Conservation (phyloP, 2,797 vertebrate genomes). For the Falco berigora region DNA sequence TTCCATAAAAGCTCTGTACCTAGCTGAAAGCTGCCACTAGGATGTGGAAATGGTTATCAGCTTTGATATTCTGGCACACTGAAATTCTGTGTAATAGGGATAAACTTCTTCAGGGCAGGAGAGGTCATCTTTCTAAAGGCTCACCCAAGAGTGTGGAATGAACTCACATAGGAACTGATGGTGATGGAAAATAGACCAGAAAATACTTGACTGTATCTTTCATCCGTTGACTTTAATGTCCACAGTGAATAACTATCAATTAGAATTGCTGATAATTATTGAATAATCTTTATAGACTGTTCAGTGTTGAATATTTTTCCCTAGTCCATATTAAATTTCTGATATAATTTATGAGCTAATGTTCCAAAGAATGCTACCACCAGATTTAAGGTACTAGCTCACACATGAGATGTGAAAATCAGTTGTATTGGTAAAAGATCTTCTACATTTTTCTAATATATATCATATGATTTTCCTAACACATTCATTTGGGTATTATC, state of each 20-base stretch:
- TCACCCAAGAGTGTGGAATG: not conserved
- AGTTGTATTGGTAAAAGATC: not conserved
- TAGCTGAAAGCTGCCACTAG: not conserved
- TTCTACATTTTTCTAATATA: not conserved
- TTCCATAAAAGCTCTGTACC: not conserved
- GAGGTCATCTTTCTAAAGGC: not conserved
- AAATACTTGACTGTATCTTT: not conserved
- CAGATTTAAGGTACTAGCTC: not conserved
- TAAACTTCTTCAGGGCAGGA: not conserved
- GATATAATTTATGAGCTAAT: not conserved
- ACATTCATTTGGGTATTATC: not conserved
- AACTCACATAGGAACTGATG: not conserved
- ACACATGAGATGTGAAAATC: not conserved
- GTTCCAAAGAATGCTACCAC: not conserved
- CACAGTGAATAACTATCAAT: not conserved
- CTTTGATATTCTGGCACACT: not conserved
- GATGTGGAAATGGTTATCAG: not conserved
- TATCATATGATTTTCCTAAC: not conserved
- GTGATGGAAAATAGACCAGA: not conserved
- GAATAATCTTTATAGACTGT: not conserved
- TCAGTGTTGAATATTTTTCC: not conserved
- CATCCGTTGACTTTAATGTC: not conserved
- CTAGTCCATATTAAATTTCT: not conserved
- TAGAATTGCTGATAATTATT: not conserved
- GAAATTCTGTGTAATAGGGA: not conserved